A percentile compares a stretch with the other conserved stretches of the same genome.
Conservation (phyloP, 2,797 vertebrate genomes). For the Alosa sapidissima region DNA sequence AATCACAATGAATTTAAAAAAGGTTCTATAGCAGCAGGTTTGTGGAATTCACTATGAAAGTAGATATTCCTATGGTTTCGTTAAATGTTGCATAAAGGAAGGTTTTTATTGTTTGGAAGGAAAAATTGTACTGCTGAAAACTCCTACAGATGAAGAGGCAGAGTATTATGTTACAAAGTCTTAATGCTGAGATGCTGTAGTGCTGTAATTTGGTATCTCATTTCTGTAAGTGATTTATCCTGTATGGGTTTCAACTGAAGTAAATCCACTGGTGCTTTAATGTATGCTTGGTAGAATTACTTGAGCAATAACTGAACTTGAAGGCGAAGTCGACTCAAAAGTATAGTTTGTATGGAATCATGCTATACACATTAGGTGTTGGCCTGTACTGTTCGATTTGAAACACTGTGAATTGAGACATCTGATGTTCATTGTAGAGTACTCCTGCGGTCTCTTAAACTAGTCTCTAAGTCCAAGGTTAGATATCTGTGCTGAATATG, state of each 20-base stretch:
- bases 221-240: conserved; percentile 33
- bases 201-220: conserved; percentile 38
- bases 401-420: conserved; percentile 75
- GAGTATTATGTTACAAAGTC: conserved; percentile 27
- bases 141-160: conserved; percentile 37
- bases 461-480: conserved; percentile 20
- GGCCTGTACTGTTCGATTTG: conserved; percentile 64
- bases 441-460: conserved; percentile 21
- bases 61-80: neutral
- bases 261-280: conserved; percentile 55
- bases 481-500: conserved; percentile 25
- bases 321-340: conserved; percentile 42
- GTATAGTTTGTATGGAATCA: conserved; percentile 58
- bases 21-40: neutral
- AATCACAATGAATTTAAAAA: conserved; percentile 16
- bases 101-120: conserved; percentile 34
- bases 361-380: conserved; percentile 52
- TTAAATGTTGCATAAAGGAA: conserved; percentile 10
- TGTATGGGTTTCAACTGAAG: conserved; percentile 34
- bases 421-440: conserved; percentile 35
- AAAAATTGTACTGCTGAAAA: conserved; percentile 47
- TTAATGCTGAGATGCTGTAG: conserved; percentile 36
- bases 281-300: conserved; percentile 52
- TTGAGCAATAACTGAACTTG: conserved; percentile 54
- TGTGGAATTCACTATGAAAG: neutral